Base-by-base conservation (phyloP, 1,140 invertebrate genomes). In the Pantala flavescens region DNA sequence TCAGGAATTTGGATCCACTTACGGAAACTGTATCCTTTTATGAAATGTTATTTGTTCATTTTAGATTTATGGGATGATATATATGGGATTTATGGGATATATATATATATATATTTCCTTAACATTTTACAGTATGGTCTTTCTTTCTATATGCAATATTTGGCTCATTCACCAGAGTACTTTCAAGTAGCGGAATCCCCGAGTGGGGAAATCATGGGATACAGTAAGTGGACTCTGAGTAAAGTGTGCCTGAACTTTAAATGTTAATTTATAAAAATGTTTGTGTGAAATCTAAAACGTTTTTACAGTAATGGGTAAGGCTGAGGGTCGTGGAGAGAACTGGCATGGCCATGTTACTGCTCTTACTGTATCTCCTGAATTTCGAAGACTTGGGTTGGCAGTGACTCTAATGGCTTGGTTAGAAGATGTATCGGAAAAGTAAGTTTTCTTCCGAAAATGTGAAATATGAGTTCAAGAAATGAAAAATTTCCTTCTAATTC, bases 291-390 rank as follows among this genome's bases (percentile, higher is more conserved):
- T 71, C 24, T 42, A 75, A n/a, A n/a, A n/a, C n/a, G n/a, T 75
- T 74, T 74, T 76, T 87, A 75, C 79, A 98, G 96, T 99, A 72
- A 99, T 99, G 97, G 98, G 97, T 42, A 99, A 99, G 85, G 92
- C 96, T 14, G 98, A 99, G 87, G 98, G 97, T 0, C 88, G 89
- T 79, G 90, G 91, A 75, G 94, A 98, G 80, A 93, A 96, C 81
- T 99, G 96, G 96, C 98, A 99, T 87, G 98, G 98, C 0, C 98
- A 99, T 85, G 97, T 99, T 2, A 99, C 98, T 23, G 97, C 97
- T 19, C 85, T 99, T 10, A 97, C 96, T 36, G 96, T 99, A n/a
- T 94, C 95, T 43, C 94, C 95, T 19, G 93, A 95, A 79, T 98
- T 93, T 80, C 86, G 98, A 80, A 86, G 97, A 78, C 82, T 98